phyloP scores from a whole-genome alignment of 2,113 vertebrate genomes.

The Coreoperca whiteheadi region DNA sequence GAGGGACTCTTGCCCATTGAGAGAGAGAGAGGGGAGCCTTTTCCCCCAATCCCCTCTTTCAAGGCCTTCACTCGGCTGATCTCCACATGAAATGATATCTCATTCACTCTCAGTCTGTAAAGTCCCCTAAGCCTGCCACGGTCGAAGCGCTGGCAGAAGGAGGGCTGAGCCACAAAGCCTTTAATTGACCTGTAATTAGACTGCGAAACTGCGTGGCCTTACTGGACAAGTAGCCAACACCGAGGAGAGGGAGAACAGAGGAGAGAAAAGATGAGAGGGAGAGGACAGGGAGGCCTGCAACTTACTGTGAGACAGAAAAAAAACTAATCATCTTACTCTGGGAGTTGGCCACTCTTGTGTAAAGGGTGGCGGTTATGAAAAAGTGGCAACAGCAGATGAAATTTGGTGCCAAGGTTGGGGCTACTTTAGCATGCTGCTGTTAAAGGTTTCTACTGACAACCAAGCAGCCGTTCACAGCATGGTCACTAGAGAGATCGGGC shows the following conservation, averaged over 20 bases:
- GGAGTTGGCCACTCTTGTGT: slow-evolving; percentile 45
- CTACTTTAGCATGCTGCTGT: slow-evolving; percentile 23
- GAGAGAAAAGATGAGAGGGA: slow-evolving; percentile 46
- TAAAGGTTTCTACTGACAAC: slow-evolving; percentile 19
- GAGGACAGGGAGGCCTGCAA: slow-evolving; percentile 37
- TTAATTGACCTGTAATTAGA: slow-evolving; percentile 94
- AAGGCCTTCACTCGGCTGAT: slow-evolving; percentile 86
- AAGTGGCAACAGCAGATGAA: slow-evolving; percentile 65
- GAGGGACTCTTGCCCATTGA: slow-evolving; percentile 77
- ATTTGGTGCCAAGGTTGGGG: slow-evolving; percentile 48
- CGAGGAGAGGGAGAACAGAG: slow-evolving; percentile 37
- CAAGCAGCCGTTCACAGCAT: slow-evolving; percentile 41
- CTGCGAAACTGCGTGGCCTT: slow-evolving; percentile 79
- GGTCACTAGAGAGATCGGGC: slow-evolving; percentile 48
- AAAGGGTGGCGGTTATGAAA: slow-evolving; percentile 51
- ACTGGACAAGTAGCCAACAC: slow-evolving; percentile 74
- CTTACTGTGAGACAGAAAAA: slow-evolving; percentile 34
- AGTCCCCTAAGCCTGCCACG: slow-evolving; percentile 77
- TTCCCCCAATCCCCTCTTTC: slow-evolving; percentile 85
- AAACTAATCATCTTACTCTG: slow-evolving; percentile 60
- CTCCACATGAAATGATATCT: slow-evolving; percentile 92
- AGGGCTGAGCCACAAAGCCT: slow-evolving; percentile 79
- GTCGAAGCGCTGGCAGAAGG: slow-evolving; percentile 80
- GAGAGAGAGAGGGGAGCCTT: slow-evolving; percentile 60
- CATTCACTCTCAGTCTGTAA: slow-evolving; percentile 84